A percentile compares a stretch with the other conserved stretches of the same genome.
These are phyloP conservation scores for Anadara kagoshimensis DNA, from an alignment of 1,140 invertebrate genomes.

Conservation along the genomic window DNA sequence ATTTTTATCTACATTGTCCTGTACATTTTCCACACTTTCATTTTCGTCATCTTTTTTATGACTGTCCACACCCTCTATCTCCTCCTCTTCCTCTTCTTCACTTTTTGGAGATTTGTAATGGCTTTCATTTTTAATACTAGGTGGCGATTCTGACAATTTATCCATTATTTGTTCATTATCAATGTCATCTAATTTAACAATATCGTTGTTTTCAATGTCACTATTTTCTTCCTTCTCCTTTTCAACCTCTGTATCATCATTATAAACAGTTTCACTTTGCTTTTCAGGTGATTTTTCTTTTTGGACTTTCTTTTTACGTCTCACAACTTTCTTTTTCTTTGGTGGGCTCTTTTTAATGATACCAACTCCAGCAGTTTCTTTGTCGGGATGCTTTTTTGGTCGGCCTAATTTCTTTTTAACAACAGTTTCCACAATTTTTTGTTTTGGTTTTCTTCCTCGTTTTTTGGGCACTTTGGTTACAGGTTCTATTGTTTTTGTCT, in stretches of 20 bases:
- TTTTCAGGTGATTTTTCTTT: conserved; percentile 19
- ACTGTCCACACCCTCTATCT: conserved; percentile 14
- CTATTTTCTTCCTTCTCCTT: conserved; percentile 25
- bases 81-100: conserved; percentile 21
- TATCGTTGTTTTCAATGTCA: conserved; percentile 5
- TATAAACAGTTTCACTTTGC: conserved; percentile 18
- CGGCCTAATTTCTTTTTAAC: conserved; percentile 5
- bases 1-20: conserved; percentile 25
- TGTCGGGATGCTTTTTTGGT: background rate
- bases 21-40: conserved; percentile 19
- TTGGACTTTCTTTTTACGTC: conserved; percentile 36
- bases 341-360: background rate
- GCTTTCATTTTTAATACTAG: conserved; percentile 12
- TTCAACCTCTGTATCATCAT: conserved; percentile 16
- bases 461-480: conserved; percentile 44
- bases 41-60: conserved; percentile 26
- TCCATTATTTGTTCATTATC: conserved; percentile 32
- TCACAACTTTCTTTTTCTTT: conserved; percentile 30
- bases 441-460: conserved; percentile 32
- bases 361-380: background rate
- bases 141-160: conserved; percentile 8
- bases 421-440: background rate
- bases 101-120: background rate
- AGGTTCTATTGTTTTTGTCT: conserved; percentile 35
- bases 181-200: conserved; percentile 14